phyloP scores from a whole-genome alignment of 2,797 vertebrate species.

The Oryzias sinensis region DNA sequence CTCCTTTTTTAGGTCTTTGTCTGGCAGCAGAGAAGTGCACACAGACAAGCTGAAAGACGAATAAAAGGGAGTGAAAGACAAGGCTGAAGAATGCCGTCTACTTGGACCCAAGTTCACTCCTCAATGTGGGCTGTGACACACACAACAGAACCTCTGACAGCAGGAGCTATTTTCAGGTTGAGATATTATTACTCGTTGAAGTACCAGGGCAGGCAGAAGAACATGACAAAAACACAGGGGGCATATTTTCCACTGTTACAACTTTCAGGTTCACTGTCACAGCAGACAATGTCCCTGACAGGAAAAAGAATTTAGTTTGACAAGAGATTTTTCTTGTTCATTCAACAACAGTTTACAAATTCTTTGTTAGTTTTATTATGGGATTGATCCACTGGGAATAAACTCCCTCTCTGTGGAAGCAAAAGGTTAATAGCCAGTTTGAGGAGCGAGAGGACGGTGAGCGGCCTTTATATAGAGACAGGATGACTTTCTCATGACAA shows the following conservation, averaged over 20 bases:
- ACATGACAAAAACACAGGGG: slow-evolving; percentile 55
- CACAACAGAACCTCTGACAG: slow-evolving; percentile 57
- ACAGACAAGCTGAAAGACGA: slow-evolving; percentile 22
- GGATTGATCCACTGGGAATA: slow-evolving; percentile 17
- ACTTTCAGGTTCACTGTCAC: slow-evolving; percentile 32
- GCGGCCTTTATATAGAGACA: slow-evolving; percentile 60
- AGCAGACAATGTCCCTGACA: slow-evolving; percentile 11
- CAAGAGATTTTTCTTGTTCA: slow-evolving; percentile 2
- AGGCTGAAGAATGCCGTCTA: slow-evolving; percentile 53
- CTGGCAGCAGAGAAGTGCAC: slow-evolving; percentile 10
- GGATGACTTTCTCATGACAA: slow-evolving; percentile 37
- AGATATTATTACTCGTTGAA: slow-evolving; percentile 72
- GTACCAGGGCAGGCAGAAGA: slow-evolving; percentile 53
- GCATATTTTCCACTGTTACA: slow-evolving; percentile 33
- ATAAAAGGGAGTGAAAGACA: slow-evolving; percentile 48
- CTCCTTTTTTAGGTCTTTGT: slow-evolving; percentile 1
- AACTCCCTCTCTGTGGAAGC: slow-evolving; percentile 36
- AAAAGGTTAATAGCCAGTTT: slow-evolving; percentile 65
- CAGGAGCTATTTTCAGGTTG: slow-evolving; percentile 71
- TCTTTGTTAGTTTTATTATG: slow-evolving; percentile 34
- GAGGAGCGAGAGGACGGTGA: slow-evolving; percentile 28
- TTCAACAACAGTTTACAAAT: background rate
- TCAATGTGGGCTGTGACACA: slow-evolving; percentile 48
- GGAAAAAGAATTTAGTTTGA: slow-evolving; percentile 12
- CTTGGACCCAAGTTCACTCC: slow-evolving; percentile 37